Evolutionary conservation across 1,140 invertebrate species (phyloP).

Genomic region (Zophobas morio): DNA sequence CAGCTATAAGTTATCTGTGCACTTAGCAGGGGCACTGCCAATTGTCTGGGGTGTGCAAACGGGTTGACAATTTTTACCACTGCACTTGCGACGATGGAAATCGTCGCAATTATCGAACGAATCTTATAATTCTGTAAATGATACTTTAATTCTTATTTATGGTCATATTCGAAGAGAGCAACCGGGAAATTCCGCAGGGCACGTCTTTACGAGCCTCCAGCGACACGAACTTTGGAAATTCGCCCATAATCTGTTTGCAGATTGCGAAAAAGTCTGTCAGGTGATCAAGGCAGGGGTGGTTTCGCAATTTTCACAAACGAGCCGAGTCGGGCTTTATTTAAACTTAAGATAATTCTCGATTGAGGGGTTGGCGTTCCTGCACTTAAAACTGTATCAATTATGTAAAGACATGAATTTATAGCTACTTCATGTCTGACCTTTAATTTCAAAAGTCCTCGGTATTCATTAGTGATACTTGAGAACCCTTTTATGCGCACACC

Average conservation of each 20-base stretch:
- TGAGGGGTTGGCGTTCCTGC: too few relatives aligned
- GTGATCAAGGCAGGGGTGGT: neutral
- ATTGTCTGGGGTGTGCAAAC: neutral
- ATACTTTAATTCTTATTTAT: conserved; percentile 43
- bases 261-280: conserved; percentile 20
- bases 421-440: too few relatives aligned
- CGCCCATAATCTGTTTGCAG: conserved; percentile 1
- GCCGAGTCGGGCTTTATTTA: too few relatives aligned
- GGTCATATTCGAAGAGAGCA: conserved; percentile 18
- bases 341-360: too few relatives aligned
- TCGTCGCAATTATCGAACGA: conserved; percentile 27
- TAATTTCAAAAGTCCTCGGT: too few relatives aligned
- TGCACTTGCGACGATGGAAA: conserved; percentile 1
- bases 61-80: neutral
- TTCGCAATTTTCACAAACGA: too few relatives aligned
- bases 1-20: conserved; percentile 14
- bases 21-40: conserved; percentile 21
- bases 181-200: conserved; percentile 12
- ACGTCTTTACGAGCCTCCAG: conserved; percentile 18
- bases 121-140: conserved; percentile 37
- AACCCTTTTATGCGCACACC: too few relatives aligned
- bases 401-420: too few relatives aligned
- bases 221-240: conserved; percentile 11
- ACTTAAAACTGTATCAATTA: too few relatives aligned
- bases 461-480: too few relatives aligned